Evolutionary conservation across 2,797 vertebrate genomes (phyloP).

Genomic region (Falco biarmicus): DNA sequence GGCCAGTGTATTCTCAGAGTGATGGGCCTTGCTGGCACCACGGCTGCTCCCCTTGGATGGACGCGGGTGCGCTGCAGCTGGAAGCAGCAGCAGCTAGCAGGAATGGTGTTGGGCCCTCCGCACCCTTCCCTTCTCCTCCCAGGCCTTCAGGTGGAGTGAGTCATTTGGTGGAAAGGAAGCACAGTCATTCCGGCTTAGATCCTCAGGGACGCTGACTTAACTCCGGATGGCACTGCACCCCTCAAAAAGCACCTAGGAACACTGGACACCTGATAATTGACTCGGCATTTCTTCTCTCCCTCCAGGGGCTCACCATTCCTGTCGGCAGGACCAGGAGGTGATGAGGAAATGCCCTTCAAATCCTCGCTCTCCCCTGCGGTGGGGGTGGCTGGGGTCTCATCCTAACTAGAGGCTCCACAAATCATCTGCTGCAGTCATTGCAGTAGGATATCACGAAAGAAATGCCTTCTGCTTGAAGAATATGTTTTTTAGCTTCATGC

Average conservation of each 20-base stretch:
- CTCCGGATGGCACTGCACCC: neutral
- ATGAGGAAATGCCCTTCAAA: neutral
- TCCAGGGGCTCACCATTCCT: neutral
- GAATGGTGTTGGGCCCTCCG: neutral
- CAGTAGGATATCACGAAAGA: neutral
- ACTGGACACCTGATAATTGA: neutral
- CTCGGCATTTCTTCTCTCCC: neutral
- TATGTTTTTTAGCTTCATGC: conserved; percentile 2
- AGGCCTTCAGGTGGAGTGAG: neutral
- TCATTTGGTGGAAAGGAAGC: conserved; percentile 11
- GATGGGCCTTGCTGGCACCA: neutral
- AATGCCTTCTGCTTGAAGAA: conserved; percentile 50
- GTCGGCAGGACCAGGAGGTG: neutral
- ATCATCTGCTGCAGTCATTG: neutral
- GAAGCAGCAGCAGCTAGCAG: neutral
- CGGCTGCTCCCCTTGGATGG: neutral
- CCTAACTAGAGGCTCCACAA: neutral
- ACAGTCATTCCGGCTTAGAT: neutral
- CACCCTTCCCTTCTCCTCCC: neutral
- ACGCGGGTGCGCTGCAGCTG: neutral
- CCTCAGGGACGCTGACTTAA: neutral
- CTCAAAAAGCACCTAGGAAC: neutral
- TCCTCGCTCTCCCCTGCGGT: rapidly evolving
- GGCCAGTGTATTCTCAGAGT: neutral
- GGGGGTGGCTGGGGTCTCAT: rapidly evolving